Conservation (phyloP, 2,797 vertebrate genomes). For the Gymnopithys bicolor region DNA sequence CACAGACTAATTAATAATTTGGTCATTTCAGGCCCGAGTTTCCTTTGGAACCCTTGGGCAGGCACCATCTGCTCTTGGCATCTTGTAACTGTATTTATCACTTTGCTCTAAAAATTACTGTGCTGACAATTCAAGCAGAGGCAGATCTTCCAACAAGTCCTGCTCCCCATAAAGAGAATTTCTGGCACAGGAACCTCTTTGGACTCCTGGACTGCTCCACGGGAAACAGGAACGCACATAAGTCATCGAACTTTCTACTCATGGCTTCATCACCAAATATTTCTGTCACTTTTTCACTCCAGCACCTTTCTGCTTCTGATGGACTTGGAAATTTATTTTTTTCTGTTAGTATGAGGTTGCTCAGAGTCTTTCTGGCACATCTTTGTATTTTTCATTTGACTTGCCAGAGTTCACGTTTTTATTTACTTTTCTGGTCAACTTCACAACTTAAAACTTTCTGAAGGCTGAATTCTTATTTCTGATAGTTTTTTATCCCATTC, state of each 20-base stretch:
- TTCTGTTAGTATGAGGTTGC: not conserved
- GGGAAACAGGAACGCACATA: not conserved
- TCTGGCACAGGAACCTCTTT: not conserved
- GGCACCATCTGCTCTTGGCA: constrained; percentile 39
- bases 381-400: constrained; percentile 9
- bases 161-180: not conserved
- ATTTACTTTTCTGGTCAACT: constrained; percentile 42
- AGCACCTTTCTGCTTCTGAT: not conserved
- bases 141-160: not conserved
- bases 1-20: not conserved
- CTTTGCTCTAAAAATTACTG: constrained; percentile 8
- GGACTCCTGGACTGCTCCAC: not conserved
- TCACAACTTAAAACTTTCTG: constrained; percentile 19
- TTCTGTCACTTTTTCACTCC: constrained; percentile 11
- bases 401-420: not conserved
- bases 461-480: constrained; percentile 36
- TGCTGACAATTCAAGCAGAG: constrained; percentile 11
- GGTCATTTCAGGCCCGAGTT: not conserved
- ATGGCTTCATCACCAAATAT: not conserved
- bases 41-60: not conserved
- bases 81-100: constrained; percentile 7
- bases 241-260: not conserved
- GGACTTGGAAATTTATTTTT: not conserved
- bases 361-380: not conserved
- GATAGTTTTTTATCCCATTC: constrained; percentile 42